Conservation (phyloP, 2,888 invertebrate genomes). For the Odontomyia ornata region DNA sequence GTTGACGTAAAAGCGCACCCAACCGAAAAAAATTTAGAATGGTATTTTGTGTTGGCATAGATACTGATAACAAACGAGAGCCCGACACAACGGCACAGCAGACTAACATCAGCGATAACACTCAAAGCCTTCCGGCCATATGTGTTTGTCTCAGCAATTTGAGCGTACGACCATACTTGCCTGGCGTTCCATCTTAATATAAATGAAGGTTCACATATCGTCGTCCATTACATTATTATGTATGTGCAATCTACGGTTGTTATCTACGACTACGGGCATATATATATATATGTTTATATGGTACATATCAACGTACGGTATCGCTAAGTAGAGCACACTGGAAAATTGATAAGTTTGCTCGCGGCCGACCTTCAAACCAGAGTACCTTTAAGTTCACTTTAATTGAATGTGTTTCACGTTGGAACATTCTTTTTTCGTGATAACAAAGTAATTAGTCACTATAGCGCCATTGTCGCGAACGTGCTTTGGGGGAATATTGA, state of each 20-base stretch:
- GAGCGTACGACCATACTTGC: neutral
- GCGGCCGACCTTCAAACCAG: slow-evolving; percentile 17
- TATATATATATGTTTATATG: neutral
- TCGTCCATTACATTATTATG: neutral
- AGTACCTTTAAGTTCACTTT: slow-evolving; percentile 21
- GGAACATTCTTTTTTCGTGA: neutral
- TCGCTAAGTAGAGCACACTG: neutral
- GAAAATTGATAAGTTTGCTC: neutral
- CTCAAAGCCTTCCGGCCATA: neutral
- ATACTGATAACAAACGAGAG: neutral
- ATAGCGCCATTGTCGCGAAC: neutral
- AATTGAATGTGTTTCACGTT: neutral
- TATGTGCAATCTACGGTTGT: too few relatives aligned
- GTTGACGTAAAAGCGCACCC: slow-evolving; percentile 3
- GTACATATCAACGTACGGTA: neutral
- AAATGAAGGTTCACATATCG: too few relatives aligned
- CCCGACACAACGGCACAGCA: neutral
- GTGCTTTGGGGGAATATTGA: neutral
- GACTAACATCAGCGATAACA: neutral
- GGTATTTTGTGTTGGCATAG: neutral
- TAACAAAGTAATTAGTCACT: neutral
- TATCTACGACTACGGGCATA: neutral
- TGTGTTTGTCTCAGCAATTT: neutral
- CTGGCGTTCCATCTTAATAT: too few relatives aligned
- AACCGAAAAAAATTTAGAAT: neutral